Percentiles rank a stretch among this genome's conserved stretches.
These are phyloP conservation scores for Silurus asotus DNA, from an alignment of 2,113 vertebrate species.

Conservation along the genomic window DNA sequence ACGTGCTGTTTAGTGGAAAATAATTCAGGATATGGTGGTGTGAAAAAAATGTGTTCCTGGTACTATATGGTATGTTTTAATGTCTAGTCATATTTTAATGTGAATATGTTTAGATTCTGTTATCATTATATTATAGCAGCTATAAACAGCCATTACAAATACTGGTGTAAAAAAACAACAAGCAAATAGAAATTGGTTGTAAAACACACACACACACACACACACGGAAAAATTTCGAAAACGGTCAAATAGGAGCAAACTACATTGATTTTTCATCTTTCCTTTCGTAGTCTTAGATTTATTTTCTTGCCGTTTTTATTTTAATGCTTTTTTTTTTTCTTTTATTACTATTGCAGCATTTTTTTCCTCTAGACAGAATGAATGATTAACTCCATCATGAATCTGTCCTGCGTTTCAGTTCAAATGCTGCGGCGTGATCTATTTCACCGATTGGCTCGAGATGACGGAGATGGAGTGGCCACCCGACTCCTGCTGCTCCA, in stretches of 20 bases:
- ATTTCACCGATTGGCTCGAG: constrained; percentile 98
- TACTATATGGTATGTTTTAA: not conserved
- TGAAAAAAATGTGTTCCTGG: not conserved
- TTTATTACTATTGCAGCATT: not conserved
- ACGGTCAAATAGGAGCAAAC: not conserved
- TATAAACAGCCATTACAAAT: not conserved
- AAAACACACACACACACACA: too few relatives aligned
- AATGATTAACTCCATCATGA: not conserved
- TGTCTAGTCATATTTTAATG: not conserved
- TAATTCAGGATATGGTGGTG: not conserved
- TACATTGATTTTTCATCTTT: not conserved
- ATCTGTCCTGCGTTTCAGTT: constrained; percentile 72
- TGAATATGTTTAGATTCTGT: not conserved
- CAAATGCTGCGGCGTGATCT: constrained; percentile 95
- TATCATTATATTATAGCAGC: not conserved
- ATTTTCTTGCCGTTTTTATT: not conserved
- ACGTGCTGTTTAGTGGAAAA: not conserved
- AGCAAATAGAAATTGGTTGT: not conserved
- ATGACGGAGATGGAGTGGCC: constrained; percentile 99
- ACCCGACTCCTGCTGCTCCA: constrained; percentile 94
- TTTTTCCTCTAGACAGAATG: not conserved
- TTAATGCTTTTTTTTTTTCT: not conserved
- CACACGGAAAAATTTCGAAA: not conserved
- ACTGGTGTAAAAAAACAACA: not conserved
- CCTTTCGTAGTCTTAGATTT: not conserved